Evolutionary conservation across 2,888 invertebrate genomes (phyloP), one percentile per base, ranked within the genome.

Genomic region (Micoletzkya japonica): DNA sequence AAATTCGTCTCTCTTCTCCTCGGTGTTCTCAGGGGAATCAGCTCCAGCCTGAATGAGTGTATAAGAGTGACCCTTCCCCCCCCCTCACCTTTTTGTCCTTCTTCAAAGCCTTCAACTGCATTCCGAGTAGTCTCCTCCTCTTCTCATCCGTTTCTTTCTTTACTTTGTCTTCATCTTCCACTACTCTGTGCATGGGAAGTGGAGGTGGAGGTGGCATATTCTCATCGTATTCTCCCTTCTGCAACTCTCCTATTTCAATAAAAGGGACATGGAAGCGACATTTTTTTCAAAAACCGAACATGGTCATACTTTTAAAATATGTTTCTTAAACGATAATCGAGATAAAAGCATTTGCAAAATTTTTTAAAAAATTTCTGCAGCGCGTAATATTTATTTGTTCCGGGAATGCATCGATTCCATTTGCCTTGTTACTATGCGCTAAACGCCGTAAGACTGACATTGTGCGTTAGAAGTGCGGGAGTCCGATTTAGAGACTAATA

Each of bases 101-200:
- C 57, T 39, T 68, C 34, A 68, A 49, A 49, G 68, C 28, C 36
- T 68, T 68, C 37, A 68, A n/a, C 7, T 68, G 68, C 58, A 57
- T 57, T 30, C 57, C 58, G n/a, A 68, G 37, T 49, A 68, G 37
- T 36, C 36, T 57, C 58, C 34, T 68, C 36, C 68, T 68, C 49
- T 49, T 68, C 44, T 68, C 68, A 17, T 58, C 68, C 7, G 24
- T 26, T 2, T 58, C 68, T 28, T 44, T 58, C 58, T 68, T 68
- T 44, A n/a, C 17, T 24, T 68, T 49, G 2, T 3, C 58, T 34
- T 68, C 68, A 44, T 57, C 34, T 20, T 44, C 68, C 56, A 26
- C 56, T 32, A 66, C 34, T 36, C 54, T 26, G 14, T 24, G 17
- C 10, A 34, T 14, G n/a, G 68, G 58, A 44, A 49, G 57, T 3